Evolutionary conservation across 2,888 invertebrate genomes (phyloP), one percentile per base, ranked within the genome.

Genomic region (Odontocolon sp.): DNA sequence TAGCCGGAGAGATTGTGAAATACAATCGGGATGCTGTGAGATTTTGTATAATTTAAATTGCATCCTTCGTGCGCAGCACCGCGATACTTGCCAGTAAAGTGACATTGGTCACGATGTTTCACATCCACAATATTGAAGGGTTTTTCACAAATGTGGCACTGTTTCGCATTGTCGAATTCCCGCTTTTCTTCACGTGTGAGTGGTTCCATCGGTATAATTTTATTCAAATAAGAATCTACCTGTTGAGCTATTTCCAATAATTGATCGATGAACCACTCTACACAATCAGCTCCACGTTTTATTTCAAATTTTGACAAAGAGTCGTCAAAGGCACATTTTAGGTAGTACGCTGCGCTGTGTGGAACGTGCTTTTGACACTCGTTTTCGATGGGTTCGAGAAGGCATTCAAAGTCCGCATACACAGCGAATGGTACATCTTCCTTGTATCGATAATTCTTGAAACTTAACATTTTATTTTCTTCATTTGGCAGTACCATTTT

Each of bases 1-100:
- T 84, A 82, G 3, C 80, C 83, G 4, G 78, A 79, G 5, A 84
- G 57, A 78, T 85, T 84, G 66, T 86, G 84, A 76, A 84, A 84
- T 2, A 85, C 73, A n/a, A 85, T 75, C 11, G 83, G 82, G 11
- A 84, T 68, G 18, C 23, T 28, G 31, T 72, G 64, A 16, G 68
- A 45, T 21, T 81, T 78, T 54, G 67, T 42, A 59, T 79, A 84
- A 56, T 83, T 81, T 5, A 83, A 21, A 63, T 84, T 82, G 64
- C 84, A 84, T 0, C 26, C 33, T 9, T 52, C 38, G 77, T 85
- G 83, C 2, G 85, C 82, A 4, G 82, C 63, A 42, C 81, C 80
- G 1, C 80, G 59, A 68, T 75, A 82, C 16, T 73, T 72, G 2
- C 79, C 78, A 0, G 78, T n/a, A n/a, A n/a, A n/a, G n/a, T n/a